Conservation (phyloP, 2,113 vertebrate genomes). For the Toxostoma redivivum region DNA sequence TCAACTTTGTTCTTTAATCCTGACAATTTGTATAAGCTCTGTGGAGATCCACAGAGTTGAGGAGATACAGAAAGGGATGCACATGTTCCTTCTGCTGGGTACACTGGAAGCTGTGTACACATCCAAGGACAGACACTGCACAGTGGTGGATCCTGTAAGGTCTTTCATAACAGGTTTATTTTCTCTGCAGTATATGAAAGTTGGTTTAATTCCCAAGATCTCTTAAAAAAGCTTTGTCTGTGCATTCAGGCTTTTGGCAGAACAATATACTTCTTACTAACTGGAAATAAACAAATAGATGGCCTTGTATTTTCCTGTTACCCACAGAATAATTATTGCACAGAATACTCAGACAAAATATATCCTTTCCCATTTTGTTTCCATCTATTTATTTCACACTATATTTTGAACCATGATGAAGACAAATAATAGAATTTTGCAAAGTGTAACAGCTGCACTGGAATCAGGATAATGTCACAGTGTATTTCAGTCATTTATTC, state of each 20-base stretch:
- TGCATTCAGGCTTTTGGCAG: background rate
- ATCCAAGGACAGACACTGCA: background rate
- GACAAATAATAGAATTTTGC: background rate
- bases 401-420: background rate
- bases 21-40: background rate
- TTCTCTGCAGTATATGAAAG: background rate
- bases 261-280: background rate
- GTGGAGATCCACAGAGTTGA: background rate
- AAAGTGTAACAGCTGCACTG: background rate
- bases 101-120: background rate
- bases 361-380: background rate
- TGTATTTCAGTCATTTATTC: background rate
- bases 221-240: background rate
- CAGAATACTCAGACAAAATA: background rate
- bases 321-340: background rate
- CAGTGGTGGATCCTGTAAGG: background rate
- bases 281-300: slow-evolving; percentile 19
- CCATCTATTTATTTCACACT: background rate
- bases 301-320: background rate
- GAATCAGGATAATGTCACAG: background rate
- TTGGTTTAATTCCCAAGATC: background rate
- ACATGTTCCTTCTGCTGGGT: background rate
- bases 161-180: background rate
- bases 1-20: background rate
- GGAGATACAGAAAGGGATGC: background rate